A percentile compares a stretch with the other conserved stretches of the same genome.
These are phyloP conservation scores for Luscinia megarhynchos DNA, from an alignment of 2,797 vertebrate genomes.

Conservation along the genomic window DNA sequence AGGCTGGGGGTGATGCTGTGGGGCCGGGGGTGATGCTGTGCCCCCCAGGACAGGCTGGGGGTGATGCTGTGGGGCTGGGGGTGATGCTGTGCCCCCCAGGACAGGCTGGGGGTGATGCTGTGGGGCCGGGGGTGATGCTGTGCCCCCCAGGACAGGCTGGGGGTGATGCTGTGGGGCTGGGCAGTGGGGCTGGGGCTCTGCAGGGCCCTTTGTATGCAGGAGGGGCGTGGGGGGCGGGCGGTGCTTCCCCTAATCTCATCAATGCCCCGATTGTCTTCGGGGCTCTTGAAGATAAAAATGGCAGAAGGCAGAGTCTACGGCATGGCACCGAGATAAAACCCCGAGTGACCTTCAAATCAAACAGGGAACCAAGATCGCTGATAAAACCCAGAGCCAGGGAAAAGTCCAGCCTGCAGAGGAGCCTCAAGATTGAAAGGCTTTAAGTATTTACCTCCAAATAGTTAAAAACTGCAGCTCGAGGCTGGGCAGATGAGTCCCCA, in stretches of 20 bases:
- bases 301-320: slow-evolving; percentile 62
- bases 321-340: slow-evolving; percentile 72
- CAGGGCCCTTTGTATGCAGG: slow-evolving; percentile 75
- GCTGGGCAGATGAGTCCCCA: slow-evolving; percentile 1
- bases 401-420: slow-evolving; percentile 33
- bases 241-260: slow-evolving; percentile 72
- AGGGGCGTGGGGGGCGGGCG: background rate
- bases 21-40: too few relatives aligned
- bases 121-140: fast-evolving
- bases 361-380: slow-evolving; percentile 71
- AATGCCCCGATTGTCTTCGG: slow-evolving; percentile 73
- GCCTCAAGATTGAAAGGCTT: slow-evolving; percentile 17
- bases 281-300: slow-evolving; percentile 71
- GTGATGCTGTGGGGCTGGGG: background rate
- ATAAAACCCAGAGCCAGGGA: slow-evolving; percentile 57
- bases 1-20: background rate
- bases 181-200: background rate
- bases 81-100: too few relatives aligned
- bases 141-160: background rate
- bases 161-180: background rate
- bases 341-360: slow-evolving; percentile 71
- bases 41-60: background rate
- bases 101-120: too few relatives aligned
- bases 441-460: slow-evolving; percentile 37
- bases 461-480: background rate